A percentile compares a stretch with the other conserved stretches of the same genome.
Evolutionary conservation across 2,113 vertebrate species (phyloP).

Genomic region (Oncorhynchus masou): DNA sequence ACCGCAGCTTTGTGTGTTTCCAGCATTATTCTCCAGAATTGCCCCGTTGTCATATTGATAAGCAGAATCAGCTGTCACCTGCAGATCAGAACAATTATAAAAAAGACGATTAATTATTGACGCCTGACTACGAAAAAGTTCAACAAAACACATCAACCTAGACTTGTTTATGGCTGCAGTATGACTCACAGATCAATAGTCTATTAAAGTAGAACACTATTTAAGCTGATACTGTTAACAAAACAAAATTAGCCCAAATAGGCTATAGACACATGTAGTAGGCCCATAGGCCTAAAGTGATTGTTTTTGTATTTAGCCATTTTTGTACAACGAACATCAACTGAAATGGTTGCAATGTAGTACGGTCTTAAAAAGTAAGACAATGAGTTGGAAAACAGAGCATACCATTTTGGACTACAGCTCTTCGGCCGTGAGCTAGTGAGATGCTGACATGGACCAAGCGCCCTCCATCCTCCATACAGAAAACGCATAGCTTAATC

Average conservation of each 20-base stretch:
- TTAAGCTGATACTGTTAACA: neutral
- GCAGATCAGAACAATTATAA: conserved; percentile 66
- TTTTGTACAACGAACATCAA: conserved; percentile 1
- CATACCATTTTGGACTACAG: conserved; percentile 64
- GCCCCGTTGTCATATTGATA: conserved; percentile 81
- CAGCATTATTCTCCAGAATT: conserved; percentile 92
- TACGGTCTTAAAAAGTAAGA: conserved; percentile 8
- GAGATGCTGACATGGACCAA: conserved; percentile 96
- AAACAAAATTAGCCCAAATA: neutral
- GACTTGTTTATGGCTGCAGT: neutral
- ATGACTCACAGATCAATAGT: neutral
- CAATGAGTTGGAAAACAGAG: conserved; percentile 26
- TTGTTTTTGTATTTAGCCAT: neutral
- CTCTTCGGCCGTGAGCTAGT: conserved; percentile 76
- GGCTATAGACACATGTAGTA: neutral
- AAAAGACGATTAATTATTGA: neutral
- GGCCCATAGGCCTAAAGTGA: neutral
- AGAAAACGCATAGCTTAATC: conserved; percentile 95
- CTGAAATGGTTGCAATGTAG: neutral
- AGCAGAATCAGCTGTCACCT: conserved; percentile 89
- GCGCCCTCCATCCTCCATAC: conserved; percentile 97
- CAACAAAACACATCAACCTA: neutral
- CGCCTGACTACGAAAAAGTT: neutral
- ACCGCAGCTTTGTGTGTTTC: conserved; percentile 82
- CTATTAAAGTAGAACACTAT: neutral